Evolutionary conservation across 2,113 vertebrate species (phyloP), one percentile per base, ranked within the genome.

Genomic region (Tylochromis polylepis): DNA sequence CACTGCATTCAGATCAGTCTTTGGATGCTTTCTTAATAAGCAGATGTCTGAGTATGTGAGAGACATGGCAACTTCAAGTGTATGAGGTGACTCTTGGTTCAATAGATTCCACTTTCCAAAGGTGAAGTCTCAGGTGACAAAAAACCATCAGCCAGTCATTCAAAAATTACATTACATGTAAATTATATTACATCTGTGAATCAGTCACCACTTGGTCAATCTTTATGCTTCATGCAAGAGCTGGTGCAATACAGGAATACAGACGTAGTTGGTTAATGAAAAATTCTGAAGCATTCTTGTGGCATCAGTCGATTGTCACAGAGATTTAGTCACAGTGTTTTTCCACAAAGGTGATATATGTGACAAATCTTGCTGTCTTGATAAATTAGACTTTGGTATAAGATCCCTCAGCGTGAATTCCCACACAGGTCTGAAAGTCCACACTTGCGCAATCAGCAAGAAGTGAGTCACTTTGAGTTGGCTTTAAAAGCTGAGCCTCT

Each of bases 391-490:
- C 9, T 6, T 38, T 6, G 2, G n/a, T 15, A 65, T 41, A 12
- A 46, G 31, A 70, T 14, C 29, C n/a, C 20, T n/a, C 16, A 6
- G 7, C 49, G 91, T 87, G 90, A 94, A 86, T 93, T 94, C 93
- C 95, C 91, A 20, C 43, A 38, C 2, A 0, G 1, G 11, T 34
- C 49, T 1, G 9, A 88, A 16, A 79, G 18, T 84, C 93, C 95
- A 14, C 20, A 4, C 2, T 96, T 95, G 86, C 84, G 59, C 91
- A 96, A 95, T 22, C 2, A 16, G 5, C 3, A 62, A 41, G n/a
- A 15, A 70, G n/a, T 95, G 92, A 96, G 31, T 95, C 94, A 96
- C 6, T 81, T 87, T 77, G 2, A 9, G n/a, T 2, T 1, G 2
- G 5, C 36, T 91, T 77, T 94, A 96, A 93, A 94, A 58, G 87